Evolutionary conservation across 2,888 invertebrate genomes (phyloP).

Genomic region (Fragum whitleyi): DNA sequence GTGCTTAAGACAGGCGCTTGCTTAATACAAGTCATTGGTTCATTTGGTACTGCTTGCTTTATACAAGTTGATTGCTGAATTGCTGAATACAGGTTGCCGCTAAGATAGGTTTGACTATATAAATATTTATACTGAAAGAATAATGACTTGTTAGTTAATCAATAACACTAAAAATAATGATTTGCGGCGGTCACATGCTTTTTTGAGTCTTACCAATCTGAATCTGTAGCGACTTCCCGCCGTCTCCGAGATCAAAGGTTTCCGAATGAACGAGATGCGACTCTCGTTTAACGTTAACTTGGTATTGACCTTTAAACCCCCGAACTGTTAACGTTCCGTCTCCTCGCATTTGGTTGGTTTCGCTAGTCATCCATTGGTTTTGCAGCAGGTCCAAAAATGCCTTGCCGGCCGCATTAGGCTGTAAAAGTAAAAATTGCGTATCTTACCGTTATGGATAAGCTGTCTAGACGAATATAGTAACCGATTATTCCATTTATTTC

Average conservation of each 20-base stretch:
- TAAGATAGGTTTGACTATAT: too few species aligned
- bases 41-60: too few species aligned
- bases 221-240: slow-evolving; percentile 19
- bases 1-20: too few species aligned
- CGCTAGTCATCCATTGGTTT: slow-evolving; percentile 67
- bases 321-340: slow-evolving; percentile 39
- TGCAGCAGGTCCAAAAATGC: slow-evolving; percentile 63
- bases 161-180: too few species aligned
- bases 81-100: too few species aligned
- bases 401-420: slow-evolving; percentile 72
- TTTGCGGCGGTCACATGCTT: too few species aligned
- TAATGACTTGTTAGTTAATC: too few species aligned
- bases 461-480: too few species aligned
- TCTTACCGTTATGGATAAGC: too few species aligned
- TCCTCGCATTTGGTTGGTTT: slow-evolving; percentile 30
- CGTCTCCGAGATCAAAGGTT: slow-evolving; percentile 17
- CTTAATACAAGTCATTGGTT: too few species aligned
- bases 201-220: slow-evolving; percentile 26
- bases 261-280: slow-evolving; percentile 2
- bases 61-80: too few species aligned
- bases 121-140: too few species aligned
- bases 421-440: background rate
- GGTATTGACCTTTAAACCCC: slow-evolving; percentile 72
- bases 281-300: slow-evolving; percentile 53
- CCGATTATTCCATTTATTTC: background rate